Conservation (phyloP, 2,797 vertebrate genomes). For the Cephalopachus bancanus region DNA sequence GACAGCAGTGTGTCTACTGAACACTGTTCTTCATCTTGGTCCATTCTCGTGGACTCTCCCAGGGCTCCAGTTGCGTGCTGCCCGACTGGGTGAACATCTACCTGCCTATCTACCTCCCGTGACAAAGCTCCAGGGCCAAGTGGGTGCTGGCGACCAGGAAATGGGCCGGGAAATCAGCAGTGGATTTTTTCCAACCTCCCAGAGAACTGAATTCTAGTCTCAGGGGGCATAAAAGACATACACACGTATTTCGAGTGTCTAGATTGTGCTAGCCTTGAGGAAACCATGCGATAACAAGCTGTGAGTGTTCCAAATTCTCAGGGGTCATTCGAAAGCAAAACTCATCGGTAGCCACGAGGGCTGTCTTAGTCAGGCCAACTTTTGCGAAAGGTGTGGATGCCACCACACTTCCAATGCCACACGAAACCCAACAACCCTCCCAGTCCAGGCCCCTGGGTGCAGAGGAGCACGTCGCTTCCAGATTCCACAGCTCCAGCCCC, state of each 20-base stretch:
- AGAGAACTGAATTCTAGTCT: constrained; percentile 38
- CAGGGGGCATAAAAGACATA: constrained; percentile 29
- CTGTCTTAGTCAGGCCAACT: not conserved
- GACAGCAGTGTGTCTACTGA: not conserved
- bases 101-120: not conserved
- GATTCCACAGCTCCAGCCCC: not conserved
- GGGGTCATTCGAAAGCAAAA: not conserved
- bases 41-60: not conserved
- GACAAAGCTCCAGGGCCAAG: constrained; percentile 37
- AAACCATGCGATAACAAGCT: not conserved
- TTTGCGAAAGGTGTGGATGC: not conserved
- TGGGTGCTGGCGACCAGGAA: not conserved
- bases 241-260: not conserved
- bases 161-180: constrained; percentile 19
- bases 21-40: not conserved
- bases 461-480: not conserved
- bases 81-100: not conserved
- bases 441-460: not conserved
- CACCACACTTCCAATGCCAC: not conserved
- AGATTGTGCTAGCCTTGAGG: not conserved
- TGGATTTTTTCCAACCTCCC: not conserved
- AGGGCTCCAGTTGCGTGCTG: not conserved
- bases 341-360: not conserved
- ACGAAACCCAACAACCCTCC: not conserved
- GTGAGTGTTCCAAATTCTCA: not conserved